Evolutionary conservation across 1,140 invertebrate species (phyloP), one percentile per base, ranked within the genome.

Genomic region (Drosophila tsacasi): DNA sequence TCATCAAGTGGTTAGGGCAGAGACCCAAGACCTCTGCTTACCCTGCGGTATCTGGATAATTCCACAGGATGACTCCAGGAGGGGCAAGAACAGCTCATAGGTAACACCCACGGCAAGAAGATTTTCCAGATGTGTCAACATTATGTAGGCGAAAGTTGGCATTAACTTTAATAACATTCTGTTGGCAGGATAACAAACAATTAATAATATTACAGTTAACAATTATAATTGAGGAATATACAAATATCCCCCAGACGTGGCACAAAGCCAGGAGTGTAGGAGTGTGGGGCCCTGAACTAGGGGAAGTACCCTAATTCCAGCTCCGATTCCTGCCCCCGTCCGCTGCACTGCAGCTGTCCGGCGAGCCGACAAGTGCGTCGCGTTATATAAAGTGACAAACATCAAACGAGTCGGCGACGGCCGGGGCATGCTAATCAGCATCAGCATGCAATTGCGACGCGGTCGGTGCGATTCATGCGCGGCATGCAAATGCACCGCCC

Each of bases 361-460:
- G 2, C 21, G 4, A 1, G 19, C 57, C 47, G 66, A 72, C 44
- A 52, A 80, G 49, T 59, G 67, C 47, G 25, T 25, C 40, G 50
- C 66, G 50, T 79, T 83, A 83, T 86, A 87, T 79, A 83, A 87
- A 69, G 32, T 71, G 79, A 76, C 75, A 72, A 80, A 71, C 58
- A 35, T 68, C 65, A 55, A 66, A 57, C 62, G 46, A 67, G 44
- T 52, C 37, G 60, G 35, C 57, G 63, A 69, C 47, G 60, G 44
- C 15, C 78, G 55, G 47, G 37, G 46, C 71, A 83, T 83, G 61
- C 57, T 80, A 83, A 85, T 86, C 79, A 44, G 27, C 55, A 79
- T 86, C 79, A 73, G 61, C 76, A 87, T 87, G 83, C 83, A 86
- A 83, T 73, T 86, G 83, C 79, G 66, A 82, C 69, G 81, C 68